phyloP scores from a whole-genome alignment of 2,797 vertebrate genomes.

The Morelia viridis region DNA sequence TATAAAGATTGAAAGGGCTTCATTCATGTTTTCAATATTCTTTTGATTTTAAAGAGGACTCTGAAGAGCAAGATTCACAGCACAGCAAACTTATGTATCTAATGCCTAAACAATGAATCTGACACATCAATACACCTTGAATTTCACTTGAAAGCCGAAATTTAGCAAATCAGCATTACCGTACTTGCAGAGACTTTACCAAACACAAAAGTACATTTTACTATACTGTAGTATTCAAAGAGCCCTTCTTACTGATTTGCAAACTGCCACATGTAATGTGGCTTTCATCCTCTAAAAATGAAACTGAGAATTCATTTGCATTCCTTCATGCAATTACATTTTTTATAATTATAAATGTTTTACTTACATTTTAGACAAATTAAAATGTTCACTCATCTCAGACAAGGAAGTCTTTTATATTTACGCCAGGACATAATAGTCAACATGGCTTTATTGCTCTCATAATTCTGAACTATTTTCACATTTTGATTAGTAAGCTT shows the following conservation, averaged over 20 bases:
- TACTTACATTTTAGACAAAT: neutral
- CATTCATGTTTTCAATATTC: neutral
- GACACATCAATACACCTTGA: neutral
- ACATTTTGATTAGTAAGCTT: neutral
- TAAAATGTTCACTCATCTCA: neutral
- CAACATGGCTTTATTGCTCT: neutral
- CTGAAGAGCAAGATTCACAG: neutral
- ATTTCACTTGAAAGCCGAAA: neutral
- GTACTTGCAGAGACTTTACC: neutral
- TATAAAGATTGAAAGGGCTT: neutral
- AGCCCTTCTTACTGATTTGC: neutral
- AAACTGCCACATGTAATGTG: neutral
- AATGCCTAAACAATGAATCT: neutral
- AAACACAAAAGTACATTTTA: neutral
- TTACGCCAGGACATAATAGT: neutral
- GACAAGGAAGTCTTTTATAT: neutral
- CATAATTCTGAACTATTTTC: neutral
- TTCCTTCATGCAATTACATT: neutral
- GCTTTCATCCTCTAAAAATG: neutral
- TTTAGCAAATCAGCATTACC: neutral
- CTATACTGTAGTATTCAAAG: neutral
- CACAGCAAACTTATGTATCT: neutral
- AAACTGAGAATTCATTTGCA: neutral
- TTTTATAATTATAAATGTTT: neutral
- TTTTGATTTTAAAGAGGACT: neutral